phyloP scores from a whole-genome alignment of 2,113 vertebrate species.

The Oncorhynchus clarkii region DNA sequence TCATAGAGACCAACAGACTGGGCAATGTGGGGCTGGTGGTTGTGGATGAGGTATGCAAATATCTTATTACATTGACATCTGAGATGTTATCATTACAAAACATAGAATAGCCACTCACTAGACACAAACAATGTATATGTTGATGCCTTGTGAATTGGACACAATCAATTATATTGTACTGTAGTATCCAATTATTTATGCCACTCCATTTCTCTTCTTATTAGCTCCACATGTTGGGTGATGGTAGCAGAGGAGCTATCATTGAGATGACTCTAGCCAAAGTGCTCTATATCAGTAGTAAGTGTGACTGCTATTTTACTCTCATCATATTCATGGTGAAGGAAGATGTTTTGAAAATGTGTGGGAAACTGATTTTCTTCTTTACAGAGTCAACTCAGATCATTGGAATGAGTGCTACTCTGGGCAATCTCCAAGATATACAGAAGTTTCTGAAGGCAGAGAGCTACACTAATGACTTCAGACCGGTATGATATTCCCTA shows the following conservation, averaged over 20 bases:
- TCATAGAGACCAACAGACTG: conserved; percentile 83
- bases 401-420: conserved; percentile 95
- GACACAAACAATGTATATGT: not conserved
- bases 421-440: conserved; percentile 90
- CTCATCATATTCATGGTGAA: not conserved
- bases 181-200: not conserved
- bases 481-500: conserved; percentile 79
- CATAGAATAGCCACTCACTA: not conserved
- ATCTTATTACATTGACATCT: not conserved
- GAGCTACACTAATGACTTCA: conserved; percentile 85
- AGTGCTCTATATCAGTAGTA: conserved; percentile 83
- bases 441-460: conserved; percentile 89
- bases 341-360: not conserved
- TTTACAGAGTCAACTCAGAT: conserved; percentile 84
- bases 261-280: conserved; percentile 92
- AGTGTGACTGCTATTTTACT: conserved; percentile 57
- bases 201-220: not conserved
- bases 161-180: not conserved
- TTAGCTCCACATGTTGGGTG: conserved; percentile 94
- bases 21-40: conserved; percentile 84
- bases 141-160: not conserved
- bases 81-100: not conserved
- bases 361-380: conserved; percentile 2
- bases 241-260: conserved; percentile 85
- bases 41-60: conserved; percentile 85